Base-by-base conservation (phyloP, 2,113 vertebrate species). In the Notiomystis cincta region DNA sequence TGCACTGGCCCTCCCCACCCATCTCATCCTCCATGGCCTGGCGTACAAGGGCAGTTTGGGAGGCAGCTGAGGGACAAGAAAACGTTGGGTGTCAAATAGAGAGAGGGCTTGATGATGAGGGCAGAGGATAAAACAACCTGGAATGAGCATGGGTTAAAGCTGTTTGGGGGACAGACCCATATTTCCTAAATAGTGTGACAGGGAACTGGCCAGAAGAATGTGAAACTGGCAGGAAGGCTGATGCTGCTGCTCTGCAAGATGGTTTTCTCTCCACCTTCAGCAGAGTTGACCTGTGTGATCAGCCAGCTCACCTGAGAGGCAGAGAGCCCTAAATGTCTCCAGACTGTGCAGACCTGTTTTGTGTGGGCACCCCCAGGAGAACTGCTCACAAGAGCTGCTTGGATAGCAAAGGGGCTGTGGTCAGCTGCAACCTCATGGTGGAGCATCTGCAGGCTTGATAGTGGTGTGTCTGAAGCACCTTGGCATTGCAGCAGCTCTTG, bases 381-480 rank as follows among this genome's bases (percentile, higher is more conserved):
- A 14, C 23, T 45, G 33, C 40, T 83, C 44, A 56, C 6, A 47
- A 62, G 40, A 64, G 9, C 9, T 73, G 9, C 31, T 73, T 90
- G 28, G 15, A 11, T 28, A 42, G 50, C n/a, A 71, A 57, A 89
- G 42, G 11, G 20, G 5, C n/a, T 54, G 33, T 72, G 37, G 31
- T 76, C 44, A 48, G 31, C 37, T 85, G 50, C 17, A 48, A 9
- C 47, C 18, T 64, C 10, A 3, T 5, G 38, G 54, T 42, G 54
- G 37, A 71, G 21, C 28, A 50, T 22, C 48, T 73, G 19, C 37
- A 62, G 75, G 25, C 48, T 89, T 1, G 4, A 28, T 10, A 38
- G 16, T 0, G 0, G 0, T 31, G 16, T 81, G 9, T 75, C 54
- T 3, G 11, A 53, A 44, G 24, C 47, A 72, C 15, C 42, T 33